Evolutionary conservation across 1,140 invertebrate species (phyloP).

Genomic region (Aphidius ervi): DNA sequence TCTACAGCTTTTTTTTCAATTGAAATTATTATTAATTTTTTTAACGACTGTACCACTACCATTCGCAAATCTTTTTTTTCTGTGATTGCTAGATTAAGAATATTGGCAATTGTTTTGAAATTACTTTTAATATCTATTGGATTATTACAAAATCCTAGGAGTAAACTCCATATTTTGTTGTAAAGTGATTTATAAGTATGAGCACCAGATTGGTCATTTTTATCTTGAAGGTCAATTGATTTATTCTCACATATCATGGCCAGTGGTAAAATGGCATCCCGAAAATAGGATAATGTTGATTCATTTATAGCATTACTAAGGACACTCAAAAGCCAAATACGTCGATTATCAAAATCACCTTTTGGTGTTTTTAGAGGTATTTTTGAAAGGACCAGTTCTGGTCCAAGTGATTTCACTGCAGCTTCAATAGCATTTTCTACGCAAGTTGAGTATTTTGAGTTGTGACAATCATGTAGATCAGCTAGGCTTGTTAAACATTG

Average conservation of each 20-base stretch:
- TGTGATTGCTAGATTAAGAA: conserved; percentile 69
- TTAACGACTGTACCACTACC: conserved; percentile 66
- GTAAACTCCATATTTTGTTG: conserved; percentile 83
- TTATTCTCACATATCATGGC: conserved; percentile 65
- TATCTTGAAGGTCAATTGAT: conserved; percentile 55
- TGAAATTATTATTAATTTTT: conserved; percentile 63
- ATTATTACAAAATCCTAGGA: conserved; percentile 86
- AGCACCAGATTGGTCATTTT: conserved; percentile 60
- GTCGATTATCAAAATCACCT: conserved; percentile 63
- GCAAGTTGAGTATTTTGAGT: conserved; percentile 70
- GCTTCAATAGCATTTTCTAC: conserved; percentile 78
- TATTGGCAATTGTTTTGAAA: conserved; percentile 71
- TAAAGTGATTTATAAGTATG: conserved; percentile 76
- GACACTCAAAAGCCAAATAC: conserved; percentile 85
- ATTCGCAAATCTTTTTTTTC: conserved; percentile 65
- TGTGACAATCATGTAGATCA: conserved; percentile 71
- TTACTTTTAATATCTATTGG: conserved; percentile 74
- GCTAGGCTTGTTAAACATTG: conserved; percentile 64
- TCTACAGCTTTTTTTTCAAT: conserved; percentile 56
- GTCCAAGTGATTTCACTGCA: conserved; percentile 75
- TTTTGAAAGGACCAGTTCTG: conserved; percentile 67
- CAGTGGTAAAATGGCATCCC: conserved; percentile 73
- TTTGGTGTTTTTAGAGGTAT: conserved; percentile 67
- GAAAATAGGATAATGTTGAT: conserved; percentile 79
- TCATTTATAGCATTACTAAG: conserved; percentile 75